Evolutionary conservation across 2,113 vertebrate genomes (phyloP).

Genomic region (Entelurus aequoreus): DNA sequence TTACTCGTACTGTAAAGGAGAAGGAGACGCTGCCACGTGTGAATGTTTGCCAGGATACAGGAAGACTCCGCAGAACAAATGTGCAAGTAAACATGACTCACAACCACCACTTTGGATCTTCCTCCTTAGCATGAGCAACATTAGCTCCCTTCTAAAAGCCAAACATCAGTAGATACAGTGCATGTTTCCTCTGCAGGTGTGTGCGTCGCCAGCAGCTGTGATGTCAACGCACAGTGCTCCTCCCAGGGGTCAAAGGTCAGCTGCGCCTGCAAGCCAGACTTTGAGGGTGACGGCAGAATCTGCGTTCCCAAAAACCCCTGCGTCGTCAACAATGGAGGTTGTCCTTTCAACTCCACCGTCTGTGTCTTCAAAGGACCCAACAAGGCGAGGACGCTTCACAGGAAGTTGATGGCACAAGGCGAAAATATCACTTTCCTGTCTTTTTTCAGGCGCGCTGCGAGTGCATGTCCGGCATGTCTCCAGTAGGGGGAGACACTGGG

Average conservation of each 20-base stretch:
- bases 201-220: conserved; percentile 76
- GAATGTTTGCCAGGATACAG: conserved; percentile 78
- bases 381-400: conserved; percentile 67
- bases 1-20: conserved; percentile 75
- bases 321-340: conserved; percentile 77
- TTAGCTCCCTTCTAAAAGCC: background rate
- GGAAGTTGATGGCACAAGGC: background rate
- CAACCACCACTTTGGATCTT: background rate
- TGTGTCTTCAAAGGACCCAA: conserved; percentile 78
- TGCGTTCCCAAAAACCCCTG: conserved; percentile 85
- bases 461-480: conserved; percentile 76
- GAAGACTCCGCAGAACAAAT: conserved; percentile 37
- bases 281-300: conserved; percentile 78
- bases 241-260: conserved; percentile 51
- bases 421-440: background rate
- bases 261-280: conserved; percentile 80
- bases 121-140: no score
- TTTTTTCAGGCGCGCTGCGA: conserved; percentile 74
- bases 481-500: conserved; percentile 31
- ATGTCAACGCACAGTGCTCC: conserved; percentile 74
- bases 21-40: conserved; percentile 52
- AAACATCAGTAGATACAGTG: no score
- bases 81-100: conserved; percentile 47
- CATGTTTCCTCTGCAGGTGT: conserved; percentile 38
- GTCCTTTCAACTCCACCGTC: conserved; percentile 76